A percentile compares a stretch with the other conserved stretches of the same genome.
These are phyloP conservation scores for Macropis europaea DNA, from an alignment of 2,888 invertebrate genomes.

Conservation along the genomic window DNA sequence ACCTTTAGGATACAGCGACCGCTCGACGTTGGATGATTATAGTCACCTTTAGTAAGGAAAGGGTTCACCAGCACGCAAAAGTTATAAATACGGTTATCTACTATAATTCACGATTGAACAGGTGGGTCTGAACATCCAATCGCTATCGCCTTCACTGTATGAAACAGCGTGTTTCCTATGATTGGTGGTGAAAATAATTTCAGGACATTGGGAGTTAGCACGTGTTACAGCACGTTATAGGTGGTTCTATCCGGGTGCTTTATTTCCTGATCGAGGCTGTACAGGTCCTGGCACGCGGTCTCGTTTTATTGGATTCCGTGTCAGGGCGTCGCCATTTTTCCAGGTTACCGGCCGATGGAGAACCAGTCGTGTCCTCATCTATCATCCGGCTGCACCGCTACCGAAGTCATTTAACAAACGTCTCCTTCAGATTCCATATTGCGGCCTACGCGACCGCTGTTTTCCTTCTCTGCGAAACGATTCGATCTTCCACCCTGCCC, in stretches of 20 bases:
- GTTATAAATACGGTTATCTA: no score
- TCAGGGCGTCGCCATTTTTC: conserved; percentile 62
- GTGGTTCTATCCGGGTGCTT: conserved; percentile 55
- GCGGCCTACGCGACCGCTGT: conserved; percentile 28
- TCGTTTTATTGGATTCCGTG: conserved; percentile 65
- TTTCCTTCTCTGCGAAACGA: conserved; percentile 12
- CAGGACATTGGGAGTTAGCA: conserved; percentile 30
- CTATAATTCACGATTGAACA: no score
- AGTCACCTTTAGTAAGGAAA: no score
- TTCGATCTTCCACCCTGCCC: not conserved
- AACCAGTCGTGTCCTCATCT: conserved; percentile 58
- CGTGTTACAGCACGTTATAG: conserved; percentile 45
- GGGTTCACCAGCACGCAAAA: no score
- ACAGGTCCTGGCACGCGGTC: conserved; percentile 41
- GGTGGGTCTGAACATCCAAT: no score
- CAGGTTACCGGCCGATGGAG: conserved; percentile 51
- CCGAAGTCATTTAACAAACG: conserved; percentile 66
- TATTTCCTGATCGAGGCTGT: conserved; percentile 58
- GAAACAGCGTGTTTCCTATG: no score
- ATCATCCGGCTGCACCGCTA: conserved; percentile 57
- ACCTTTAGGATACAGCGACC: no score
- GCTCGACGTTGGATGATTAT: no score
- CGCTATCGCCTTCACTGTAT: no score
- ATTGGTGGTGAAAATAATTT: conserved; percentile 53
- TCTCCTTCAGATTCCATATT: conserved; percentile 62